These are phyloP conservation scores for Heliconius himera DNA, from an alignment of 1,140 invertebrate species.

Conservation along the genomic window DNA sequence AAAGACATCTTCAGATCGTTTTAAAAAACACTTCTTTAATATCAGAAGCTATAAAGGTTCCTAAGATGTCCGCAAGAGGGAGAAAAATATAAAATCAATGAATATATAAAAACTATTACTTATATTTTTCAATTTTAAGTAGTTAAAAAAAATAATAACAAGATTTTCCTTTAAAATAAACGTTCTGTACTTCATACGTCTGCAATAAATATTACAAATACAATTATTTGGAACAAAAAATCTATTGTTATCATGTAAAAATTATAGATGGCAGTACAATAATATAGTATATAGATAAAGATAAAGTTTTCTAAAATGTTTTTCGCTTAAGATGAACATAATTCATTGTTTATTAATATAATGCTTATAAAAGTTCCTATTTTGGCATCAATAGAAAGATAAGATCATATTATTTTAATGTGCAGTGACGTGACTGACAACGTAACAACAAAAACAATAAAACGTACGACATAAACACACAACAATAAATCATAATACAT, in stretches of 20 bases:
- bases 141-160: no score
- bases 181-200: background rate
- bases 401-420: slow-evolving; percentile 60
- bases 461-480: slow-evolving; percentile 29
- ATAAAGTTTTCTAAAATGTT: no score
- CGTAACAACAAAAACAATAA: slow-evolving; percentile 46
- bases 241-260: background rate
- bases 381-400: slow-evolving; percentile 48
- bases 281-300: no score
- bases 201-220: no score
- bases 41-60: background rate
- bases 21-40: background rate
- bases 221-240: background rate
- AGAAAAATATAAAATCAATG: background rate
- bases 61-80: background rate
- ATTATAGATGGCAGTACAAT: background rate
- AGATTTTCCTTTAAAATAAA: no score
- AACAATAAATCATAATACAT: slow-evolving; percentile 14
- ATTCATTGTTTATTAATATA: no score
- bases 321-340: no score
- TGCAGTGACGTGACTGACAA: slow-evolving; percentile 62
- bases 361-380: background rate
- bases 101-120: no score
- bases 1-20: background rate
- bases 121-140: no score